phyloP scores from a whole-genome alignment of 2,113 vertebrate species.

The Seriola rivoliana region DNA sequence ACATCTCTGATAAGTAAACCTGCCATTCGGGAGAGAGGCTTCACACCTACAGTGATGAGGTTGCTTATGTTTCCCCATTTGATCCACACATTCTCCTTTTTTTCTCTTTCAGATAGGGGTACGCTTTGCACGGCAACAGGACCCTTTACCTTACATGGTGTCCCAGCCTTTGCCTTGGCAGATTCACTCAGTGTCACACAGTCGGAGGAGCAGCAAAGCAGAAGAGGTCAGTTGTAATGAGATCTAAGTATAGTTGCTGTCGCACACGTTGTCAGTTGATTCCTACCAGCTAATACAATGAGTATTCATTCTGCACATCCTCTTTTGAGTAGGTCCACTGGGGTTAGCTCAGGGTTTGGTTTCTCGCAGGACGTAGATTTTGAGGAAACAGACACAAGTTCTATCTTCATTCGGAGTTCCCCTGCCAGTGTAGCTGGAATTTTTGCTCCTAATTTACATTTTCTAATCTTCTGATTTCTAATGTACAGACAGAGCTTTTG shows the following conservation, averaged over 20 bases:
- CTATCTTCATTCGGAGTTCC: background rate
- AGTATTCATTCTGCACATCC: background rate
- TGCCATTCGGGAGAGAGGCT: too few relatives aligned
- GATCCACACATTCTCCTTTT: background rate
- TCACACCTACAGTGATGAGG: background rate
- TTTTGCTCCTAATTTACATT: background rate
- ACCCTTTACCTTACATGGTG: conserved; percentile 87
- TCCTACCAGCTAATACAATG: background rate
- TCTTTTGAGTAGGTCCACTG: background rate
- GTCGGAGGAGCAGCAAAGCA: conserved; percentile 85
- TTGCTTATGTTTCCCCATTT: background rate
- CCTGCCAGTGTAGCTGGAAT: background rate
- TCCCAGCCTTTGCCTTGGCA: conserved; percentile 92
- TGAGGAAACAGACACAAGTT: too few relatives aligned
- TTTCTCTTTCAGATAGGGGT: conserved; percentile 80
- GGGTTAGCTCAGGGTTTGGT: too few relatives aligned
- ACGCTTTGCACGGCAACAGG: conserved; percentile 75
- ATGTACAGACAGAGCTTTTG: background rate
- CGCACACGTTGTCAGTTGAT: background rate
- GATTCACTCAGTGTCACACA: conserved; percentile 88
- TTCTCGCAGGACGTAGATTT: too few relatives aligned
- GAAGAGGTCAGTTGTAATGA: conserved; percentile 81
- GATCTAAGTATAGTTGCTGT: background rate
- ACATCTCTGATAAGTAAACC: too few relatives aligned
- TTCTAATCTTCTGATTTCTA: conserved; percentile 14